phyloP scores from a whole-genome alignment of 2,888 invertebrate species.

The Ctena decussata region DNA sequence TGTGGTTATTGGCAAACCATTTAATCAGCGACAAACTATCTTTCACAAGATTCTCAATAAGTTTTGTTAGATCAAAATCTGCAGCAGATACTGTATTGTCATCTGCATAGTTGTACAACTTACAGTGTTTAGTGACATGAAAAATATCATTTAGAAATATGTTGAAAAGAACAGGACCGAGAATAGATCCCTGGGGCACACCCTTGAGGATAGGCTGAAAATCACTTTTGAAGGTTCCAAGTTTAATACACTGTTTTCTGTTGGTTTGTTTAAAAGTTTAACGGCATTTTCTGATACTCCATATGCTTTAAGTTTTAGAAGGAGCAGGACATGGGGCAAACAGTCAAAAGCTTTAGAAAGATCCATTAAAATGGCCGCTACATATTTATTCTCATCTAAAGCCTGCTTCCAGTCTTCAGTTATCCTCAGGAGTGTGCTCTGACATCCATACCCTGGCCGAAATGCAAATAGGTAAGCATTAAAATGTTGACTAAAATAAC shows the following conservation, averaged over 20 bases:
- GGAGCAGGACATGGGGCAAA: neutral
- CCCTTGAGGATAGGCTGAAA: neutral
- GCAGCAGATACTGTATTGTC: neutral
- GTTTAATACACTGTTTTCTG: conserved; percentile 2
- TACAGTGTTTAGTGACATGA: neutral
- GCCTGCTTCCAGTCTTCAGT: too few species aligned
- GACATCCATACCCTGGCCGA: neutral
- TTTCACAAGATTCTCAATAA: neutral
- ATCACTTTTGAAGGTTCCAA: neutral
- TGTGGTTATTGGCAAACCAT: neutral
- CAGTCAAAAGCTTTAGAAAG: conserved; percentile 5
- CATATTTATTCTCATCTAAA: too few species aligned
- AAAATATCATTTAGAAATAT: neutral
- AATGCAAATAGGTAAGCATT: neutral
- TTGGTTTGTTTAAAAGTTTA: conserved; percentile 8
- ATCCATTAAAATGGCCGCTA: too few species aligned
- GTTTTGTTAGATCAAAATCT: neutral
- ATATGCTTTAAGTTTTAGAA: too few species aligned
- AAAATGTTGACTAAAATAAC: neutral
- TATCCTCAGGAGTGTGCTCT: neutral
- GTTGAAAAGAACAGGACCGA: neutral
- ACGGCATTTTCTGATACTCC: too few species aligned
- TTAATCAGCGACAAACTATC: neutral
- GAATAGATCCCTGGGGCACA: conserved; percentile 4
- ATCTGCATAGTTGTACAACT: conserved; percentile 6